These are phyloP conservation scores for Caenorhabditis panamensis DNA, from an alignment of 2,888 invertebrate genomes.

Conservation along the genomic window DNA sequence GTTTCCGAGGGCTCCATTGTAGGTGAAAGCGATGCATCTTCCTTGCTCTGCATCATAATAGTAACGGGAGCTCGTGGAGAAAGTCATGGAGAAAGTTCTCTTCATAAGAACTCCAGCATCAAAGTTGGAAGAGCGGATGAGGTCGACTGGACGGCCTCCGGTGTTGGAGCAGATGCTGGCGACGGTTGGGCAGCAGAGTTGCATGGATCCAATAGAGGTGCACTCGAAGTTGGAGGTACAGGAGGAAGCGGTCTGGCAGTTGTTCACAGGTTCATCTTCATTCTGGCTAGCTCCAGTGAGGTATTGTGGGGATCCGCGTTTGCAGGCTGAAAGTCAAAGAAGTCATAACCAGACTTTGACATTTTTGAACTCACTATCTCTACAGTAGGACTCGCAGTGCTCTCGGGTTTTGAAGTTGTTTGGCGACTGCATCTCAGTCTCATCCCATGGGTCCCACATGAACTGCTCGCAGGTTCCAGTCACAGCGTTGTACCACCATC, in stretches of 20 bases:
- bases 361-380: slow-evolving; percentile 75
- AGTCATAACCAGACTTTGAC: too few species aligned
- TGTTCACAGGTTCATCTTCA: slow-evolving; percentile 79
- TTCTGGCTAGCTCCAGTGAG: slow-evolving; percentile 74
- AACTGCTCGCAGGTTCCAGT: slow-evolving; percentile 81
- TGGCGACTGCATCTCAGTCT: slow-evolving; percentile 79
- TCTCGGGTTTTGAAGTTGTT: slow-evolving; percentile 81
- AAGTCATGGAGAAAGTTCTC: slow-evolving; percentile 75
- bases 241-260: slow-evolving; percentile 78
- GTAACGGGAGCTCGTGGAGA: slow-evolving; percentile 75
- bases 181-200: slow-evolving; percentile 79
- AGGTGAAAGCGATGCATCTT: slow-evolving; percentile 80
- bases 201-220: slow-evolving; percentile 79
- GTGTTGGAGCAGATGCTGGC: slow-evolving; percentile 76
- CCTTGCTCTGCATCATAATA: slow-evolving; percentile 80
- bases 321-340: slow-evolving; percentile 72
- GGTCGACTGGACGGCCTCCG: slow-evolving; percentile 75
- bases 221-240: slow-evolving; percentile 80
- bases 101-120: slow-evolving; percentile 78
- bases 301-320: slow-evolving; percentile 80
- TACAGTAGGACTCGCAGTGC: slow-evolving; percentile 80
- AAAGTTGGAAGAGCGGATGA: slow-evolving; percentile 75
- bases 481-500: slow-evolving; percentile 80
- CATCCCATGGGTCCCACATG: slow-evolving; percentile 81
- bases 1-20: slow-evolving; percentile 80